Percentiles rank a stretch among this genome's conserved stretches.
phyloP scores from a whole-genome alignment of 2,888 invertebrate genomes.

The Polydesmus complanatus region DNA sequence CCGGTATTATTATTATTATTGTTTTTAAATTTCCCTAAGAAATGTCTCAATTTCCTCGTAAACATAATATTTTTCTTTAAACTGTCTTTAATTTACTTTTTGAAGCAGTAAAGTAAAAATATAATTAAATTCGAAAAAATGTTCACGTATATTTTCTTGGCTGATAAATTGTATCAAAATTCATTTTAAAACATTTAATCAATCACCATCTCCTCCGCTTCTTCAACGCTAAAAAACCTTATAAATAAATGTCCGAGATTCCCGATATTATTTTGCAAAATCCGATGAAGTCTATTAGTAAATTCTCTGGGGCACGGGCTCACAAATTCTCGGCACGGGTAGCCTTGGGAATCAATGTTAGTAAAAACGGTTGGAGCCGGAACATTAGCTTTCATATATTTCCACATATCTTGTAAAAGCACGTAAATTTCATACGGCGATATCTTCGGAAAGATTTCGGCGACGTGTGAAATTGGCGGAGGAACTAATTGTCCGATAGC shows the following conservation, averaged over 20 bases:
- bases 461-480: constrained; percentile 60
- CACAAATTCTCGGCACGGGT: constrained; percentile 10
- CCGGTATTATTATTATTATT: too few relatives aligned
- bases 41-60: too few relatives aligned
- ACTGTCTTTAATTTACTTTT: too few relatives aligned
- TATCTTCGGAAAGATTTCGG: constrained; percentile 57
- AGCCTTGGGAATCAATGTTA: background rate
- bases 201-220: too few relatives aligned
- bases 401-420: constrained; percentile 72
- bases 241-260: constrained; percentile 16
- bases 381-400: constrained; percentile 73
- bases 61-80: too few relatives aligned
- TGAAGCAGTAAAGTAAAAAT: too few relatives aligned
- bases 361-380: constrained; percentile 67
- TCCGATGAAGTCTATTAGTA: constrained; percentile 16
- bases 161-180: too few relatives aligned
- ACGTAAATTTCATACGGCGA: constrained; percentile 62
- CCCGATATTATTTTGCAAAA: constrained; percentile 18
- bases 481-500: constrained; percentile 71
- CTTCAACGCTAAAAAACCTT: constrained; percentile 12
- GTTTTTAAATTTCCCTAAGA: too few relatives aligned
- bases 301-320: constrained; percentile 7
- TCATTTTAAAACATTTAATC: too few relatives aligned
- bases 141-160: too few relatives aligned
- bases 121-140: too few relatives aligned